phyloP scores from a whole-genome alignment of 2,113 vertebrate species.

The Tiliqua scincoides region DNA sequence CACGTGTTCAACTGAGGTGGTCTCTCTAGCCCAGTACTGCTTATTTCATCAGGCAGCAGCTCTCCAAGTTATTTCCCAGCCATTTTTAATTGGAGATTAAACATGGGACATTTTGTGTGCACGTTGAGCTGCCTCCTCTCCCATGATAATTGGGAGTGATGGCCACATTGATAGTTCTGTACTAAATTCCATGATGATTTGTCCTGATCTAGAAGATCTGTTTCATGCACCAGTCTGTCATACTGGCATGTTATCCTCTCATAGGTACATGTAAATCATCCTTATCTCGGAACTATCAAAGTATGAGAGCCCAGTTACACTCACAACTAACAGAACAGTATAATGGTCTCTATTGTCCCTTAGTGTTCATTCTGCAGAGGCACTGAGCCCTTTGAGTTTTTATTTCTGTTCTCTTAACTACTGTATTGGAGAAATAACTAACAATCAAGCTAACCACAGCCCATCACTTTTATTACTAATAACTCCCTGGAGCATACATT shows the following conservation, averaged over 20 bases:
- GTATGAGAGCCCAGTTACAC: neutral
- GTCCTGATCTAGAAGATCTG: neutral
- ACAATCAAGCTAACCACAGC: neutral
- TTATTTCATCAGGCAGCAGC: neutral
- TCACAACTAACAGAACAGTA: slow-evolving; percentile 1
- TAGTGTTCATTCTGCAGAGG: neutral
- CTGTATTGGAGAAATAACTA: neutral
- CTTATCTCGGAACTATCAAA: neutral
- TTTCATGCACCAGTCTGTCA: neutral
- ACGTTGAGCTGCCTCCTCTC: neutral
- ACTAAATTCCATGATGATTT: neutral
- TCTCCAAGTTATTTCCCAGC: neutral
- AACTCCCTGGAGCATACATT: fast-evolving
- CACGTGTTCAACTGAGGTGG: neutral
- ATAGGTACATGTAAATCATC: neutral
- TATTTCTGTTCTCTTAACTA: neutral
- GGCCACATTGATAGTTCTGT: neutral
- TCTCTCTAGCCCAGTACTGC: neutral
- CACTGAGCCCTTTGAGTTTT: neutral
- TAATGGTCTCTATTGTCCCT: neutral
- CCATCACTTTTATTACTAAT: neutral
- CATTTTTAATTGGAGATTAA: neutral
- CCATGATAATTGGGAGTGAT: neutral
- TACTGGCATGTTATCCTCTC: neutral
- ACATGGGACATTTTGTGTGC: neutral